Evolutionary conservation across 2,113 vertebrate genomes (phyloP).

Genomic region (Monarcha castaneiventris): DNA sequence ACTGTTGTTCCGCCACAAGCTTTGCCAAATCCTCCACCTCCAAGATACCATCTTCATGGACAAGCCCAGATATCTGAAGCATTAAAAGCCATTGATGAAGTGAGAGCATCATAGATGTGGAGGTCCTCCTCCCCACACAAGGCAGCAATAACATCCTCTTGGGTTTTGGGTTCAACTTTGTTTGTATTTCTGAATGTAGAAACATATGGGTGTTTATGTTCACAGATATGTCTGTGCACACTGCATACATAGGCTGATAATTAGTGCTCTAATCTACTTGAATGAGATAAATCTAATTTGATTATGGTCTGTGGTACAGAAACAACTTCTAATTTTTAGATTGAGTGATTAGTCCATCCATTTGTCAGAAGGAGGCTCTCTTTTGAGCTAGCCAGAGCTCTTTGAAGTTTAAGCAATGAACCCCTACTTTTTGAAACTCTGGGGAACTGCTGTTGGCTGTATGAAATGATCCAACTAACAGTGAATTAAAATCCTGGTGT

Average conservation of each 20-base stretch:
- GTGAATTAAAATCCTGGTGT: not conserved
- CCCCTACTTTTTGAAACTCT: not conserved
- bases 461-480: not conserved
- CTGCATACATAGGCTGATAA: not conserved
- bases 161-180: not conserved
- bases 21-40: slow-evolving; percentile 23
- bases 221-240: not conserved
- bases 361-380: not conserved
- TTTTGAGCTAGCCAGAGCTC: not conserved
- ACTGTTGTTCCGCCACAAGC: not conserved
- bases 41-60: slow-evolving; percentile 44
- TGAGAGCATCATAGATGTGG: not conserved
- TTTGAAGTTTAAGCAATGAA: not conserved
- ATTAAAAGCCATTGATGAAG: not conserved
- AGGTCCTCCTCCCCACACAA: not conserved
- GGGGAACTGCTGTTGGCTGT: not conserved
- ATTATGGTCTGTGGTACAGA: slow-evolving; percentile 2
- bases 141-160: not conserved
- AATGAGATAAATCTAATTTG: slow-evolving; percentile 23
- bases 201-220: not conserved
- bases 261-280: not conserved
- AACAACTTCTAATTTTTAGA: not conserved
- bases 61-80: not conserved
- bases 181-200: not conserved
- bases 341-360: not conserved